Evolutionary conservation across 64 coral and sea anemone species (phyloP).

Genomic region (Pachyseris speciosa): DNA sequence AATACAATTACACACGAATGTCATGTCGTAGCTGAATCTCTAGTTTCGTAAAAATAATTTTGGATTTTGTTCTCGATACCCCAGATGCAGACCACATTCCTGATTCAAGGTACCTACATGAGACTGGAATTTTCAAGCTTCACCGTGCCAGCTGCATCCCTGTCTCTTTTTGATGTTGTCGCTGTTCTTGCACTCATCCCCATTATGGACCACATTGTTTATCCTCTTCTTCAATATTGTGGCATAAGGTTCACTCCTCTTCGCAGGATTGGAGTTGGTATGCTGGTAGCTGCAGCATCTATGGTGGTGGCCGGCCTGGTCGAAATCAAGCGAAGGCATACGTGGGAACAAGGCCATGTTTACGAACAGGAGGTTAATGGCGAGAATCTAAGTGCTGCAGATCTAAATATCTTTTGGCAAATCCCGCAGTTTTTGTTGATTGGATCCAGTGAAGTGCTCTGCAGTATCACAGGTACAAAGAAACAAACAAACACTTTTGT

Average conservation of each 20-base stretch:
- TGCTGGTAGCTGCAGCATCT: constrained; percentile 62
- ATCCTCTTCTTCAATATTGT: constrained; percentile 52
- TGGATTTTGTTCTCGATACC: background rate
- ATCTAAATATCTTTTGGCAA: constrained; percentile 75
- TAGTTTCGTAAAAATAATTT: too few relatives aligned
- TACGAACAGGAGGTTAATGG: background rate
- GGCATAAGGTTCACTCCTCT: constrained; percentile 70
- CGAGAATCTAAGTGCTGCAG: background rate
- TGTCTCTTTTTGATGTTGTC: constrained; percentile 72
- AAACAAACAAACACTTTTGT: too few relatives aligned
- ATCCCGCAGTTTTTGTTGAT: constrained; percentile 79
- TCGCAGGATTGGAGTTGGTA: constrained; percentile 74
- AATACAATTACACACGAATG: too few relatives aligned
- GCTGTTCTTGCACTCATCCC: constrained; percentile 69
- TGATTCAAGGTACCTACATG: constrained; percentile 72
- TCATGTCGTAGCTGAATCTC: too few relatives aligned
- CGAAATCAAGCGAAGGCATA: constrained; percentile 34
- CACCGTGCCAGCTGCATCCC: constrained; percentile 62
- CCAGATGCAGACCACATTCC: constrained; percentile 76
- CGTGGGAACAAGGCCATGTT: background rate
- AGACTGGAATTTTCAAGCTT: constrained; percentile 27
- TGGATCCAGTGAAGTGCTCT: constrained; percentile 84
- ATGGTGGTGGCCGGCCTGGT: constrained; percentile 66
- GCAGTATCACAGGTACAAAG: constrained; percentile 71
- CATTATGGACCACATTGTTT: constrained; percentile 68